These are phyloP conservation scores for Carassius auratus DNA, from an alignment of 2,113 vertebrate genomes.

Conservation along the genomic window DNA sequence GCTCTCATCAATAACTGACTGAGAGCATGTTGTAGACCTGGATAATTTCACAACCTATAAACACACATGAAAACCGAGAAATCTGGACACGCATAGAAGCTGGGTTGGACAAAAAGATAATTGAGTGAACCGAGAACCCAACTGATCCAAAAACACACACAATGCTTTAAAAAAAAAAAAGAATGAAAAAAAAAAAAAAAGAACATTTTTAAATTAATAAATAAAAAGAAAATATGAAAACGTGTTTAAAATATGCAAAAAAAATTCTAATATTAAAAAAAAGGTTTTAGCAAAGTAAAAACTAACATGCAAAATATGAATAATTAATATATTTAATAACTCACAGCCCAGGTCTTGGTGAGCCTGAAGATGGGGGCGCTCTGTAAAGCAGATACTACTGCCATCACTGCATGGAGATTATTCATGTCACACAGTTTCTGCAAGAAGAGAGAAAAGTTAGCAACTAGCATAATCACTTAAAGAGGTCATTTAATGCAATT, in stretches of 20 bases:
- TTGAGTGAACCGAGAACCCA: not conserved
- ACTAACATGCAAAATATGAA: not conserved
- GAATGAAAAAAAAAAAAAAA: too few relatives aligned
- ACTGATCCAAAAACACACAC: not conserved
- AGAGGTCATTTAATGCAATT: too few relatives aligned
- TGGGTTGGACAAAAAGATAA: not conserved
- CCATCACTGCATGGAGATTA: constrained; percentile 97
- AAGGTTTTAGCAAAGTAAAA: not conserved
- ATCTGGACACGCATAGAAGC: not conserved
- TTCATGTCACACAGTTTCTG: constrained; percentile 98
- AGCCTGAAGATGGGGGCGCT: constrained; percentile 97
- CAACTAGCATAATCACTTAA: too few relatives aligned
- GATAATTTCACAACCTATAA: constrained; percentile 15
- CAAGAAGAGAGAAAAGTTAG: constrained; percentile 27
- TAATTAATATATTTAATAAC: constrained; percentile 63
- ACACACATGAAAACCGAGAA: not conserved
- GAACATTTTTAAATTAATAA: too few relatives aligned
- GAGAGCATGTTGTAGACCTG: not conserved
- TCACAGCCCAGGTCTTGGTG: constrained; percentile 97
- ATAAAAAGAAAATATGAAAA: not conserved
- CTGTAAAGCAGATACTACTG: constrained; percentile 93
- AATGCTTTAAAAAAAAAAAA: not conserved
- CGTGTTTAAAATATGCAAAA: not conserved
- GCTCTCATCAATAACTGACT: not conserved
- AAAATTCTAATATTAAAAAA: not conserved